phyloP scores from a whole-genome alignment of 2,888 invertebrate genomes.

The Adela reaumurella region DNA sequence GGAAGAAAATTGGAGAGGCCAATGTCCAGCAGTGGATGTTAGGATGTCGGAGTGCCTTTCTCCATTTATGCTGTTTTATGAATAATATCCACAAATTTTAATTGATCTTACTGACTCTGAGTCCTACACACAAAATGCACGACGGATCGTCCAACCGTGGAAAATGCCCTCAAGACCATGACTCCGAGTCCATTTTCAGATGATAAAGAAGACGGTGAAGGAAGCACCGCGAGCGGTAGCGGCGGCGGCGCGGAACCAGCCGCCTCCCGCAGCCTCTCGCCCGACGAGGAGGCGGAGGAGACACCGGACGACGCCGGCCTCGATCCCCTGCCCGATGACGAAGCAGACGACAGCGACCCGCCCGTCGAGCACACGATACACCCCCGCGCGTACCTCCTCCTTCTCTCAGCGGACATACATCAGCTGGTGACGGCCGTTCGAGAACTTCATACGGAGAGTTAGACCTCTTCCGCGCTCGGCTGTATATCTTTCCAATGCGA shows the following conservation, averaged over 20 bases:
- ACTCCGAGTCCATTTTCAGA: neutral
- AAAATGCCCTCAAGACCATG: no score
- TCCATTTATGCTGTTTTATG: no score
- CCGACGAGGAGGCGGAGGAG: slow-evolving; percentile 27
- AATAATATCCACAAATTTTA: no score
- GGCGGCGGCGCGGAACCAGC: slow-evolving; percentile 14
- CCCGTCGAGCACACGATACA: neutral
- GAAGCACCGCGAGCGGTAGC: slow-evolving; percentile 26
- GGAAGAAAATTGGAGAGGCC: no score
- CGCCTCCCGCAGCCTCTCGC: slow-evolving; percentile 21
- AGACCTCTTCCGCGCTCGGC: neutral
- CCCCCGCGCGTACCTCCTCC: slow-evolving; percentile 16
- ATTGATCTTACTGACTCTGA: no score
- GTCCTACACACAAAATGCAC: no score
- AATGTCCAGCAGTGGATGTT: no score
- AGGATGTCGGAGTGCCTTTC: no score
- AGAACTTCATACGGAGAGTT: slow-evolving; percentile 11
- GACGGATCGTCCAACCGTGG: no score
- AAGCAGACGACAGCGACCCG: slow-evolving; percentile 6
- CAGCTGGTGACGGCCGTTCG: slow-evolving; percentile 16
- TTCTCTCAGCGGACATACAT: slow-evolving; percentile 19
- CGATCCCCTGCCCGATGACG: neutral
- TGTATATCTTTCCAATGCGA: no score
- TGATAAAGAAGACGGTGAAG: slow-evolving; percentile 20
- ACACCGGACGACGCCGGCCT: slow-evolving; percentile 15